Evolutionary conservation across 2,888 invertebrate genomes (phyloP).

Genomic region (Neoascia interrupta): DNA sequence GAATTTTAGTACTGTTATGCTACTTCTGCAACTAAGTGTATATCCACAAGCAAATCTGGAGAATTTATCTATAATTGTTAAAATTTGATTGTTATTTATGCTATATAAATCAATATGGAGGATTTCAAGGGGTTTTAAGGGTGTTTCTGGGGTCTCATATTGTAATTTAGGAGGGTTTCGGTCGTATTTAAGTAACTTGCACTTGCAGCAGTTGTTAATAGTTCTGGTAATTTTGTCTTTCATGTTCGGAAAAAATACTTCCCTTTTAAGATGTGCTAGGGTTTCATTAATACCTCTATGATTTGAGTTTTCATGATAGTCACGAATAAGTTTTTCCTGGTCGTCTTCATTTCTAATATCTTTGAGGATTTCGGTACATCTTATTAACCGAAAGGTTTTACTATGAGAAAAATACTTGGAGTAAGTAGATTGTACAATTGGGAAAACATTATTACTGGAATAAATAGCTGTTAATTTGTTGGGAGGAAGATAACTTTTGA

Average conservation of each 20-base stretch:
- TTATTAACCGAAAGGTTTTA: slow-evolving; percentile 15
- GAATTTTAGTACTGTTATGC: slow-evolving; percentile 10
- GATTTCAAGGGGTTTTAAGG: slow-evolving; percentile 32
- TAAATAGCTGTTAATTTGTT: slow-evolving; percentile 41
- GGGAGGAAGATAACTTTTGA: slow-evolving; percentile 35
- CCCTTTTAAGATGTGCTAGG: not conserved
- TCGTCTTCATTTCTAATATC: slow-evolving; percentile 4
- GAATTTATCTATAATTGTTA: slow-evolving; percentile 42
- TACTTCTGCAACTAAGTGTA: slow-evolving; percentile 9
- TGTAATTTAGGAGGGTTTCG: slow-evolving; percentile 16
- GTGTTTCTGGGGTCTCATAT: slow-evolving; percentile 15
- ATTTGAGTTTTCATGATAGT: slow-evolving; percentile 17
- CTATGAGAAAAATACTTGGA: slow-evolving; percentile 21
- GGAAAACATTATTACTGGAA: slow-evolving; percentile 43
- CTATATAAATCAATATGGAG: slow-evolving; percentile 34
- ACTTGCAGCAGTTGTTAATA: slow-evolving; percentile 18
- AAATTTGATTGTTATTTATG: slow-evolving; percentile 33
- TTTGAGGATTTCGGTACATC: slow-evolving; percentile 16
- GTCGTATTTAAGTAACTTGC: slow-evolving; percentile 26
- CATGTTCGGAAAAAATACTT: slow-evolving; percentile 17
- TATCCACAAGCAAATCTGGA: slow-evolving; percentile 25
- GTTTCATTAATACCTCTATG: slow-evolving; percentile 33
- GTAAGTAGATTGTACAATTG: slow-evolving; percentile 21
- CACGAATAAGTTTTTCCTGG: slow-evolving; percentile 19
- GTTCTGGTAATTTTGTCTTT: slow-evolving; percentile 30